phyloP scores from a whole-genome alignment of 2,888 invertebrate genomes.

The Caenorhabditis sinica region DNA sequence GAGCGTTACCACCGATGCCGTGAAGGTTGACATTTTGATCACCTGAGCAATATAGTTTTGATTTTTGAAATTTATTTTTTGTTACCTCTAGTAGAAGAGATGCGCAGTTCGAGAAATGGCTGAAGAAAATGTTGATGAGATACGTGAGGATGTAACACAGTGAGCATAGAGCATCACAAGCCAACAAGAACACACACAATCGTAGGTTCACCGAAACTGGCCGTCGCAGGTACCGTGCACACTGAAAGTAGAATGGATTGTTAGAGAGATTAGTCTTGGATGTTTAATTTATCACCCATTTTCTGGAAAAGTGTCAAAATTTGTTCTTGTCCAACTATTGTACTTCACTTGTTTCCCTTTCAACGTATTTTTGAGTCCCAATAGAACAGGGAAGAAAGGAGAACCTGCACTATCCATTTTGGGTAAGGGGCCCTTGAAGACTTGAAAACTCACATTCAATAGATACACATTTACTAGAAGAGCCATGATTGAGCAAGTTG shows the following conservation, averaged over 20 bases:
- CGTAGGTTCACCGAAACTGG: slow-evolving; percentile 81
- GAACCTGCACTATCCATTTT: too few species aligned
- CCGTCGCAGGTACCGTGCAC: slow-evolving; percentile 78
- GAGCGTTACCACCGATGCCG: slow-evolving; percentile 87
- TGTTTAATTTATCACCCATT: neutral
- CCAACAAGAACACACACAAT: slow-evolving; percentile 79
- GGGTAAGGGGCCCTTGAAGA: neutral
- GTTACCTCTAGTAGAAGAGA: slow-evolving; percentile 78
- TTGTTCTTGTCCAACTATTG: too few species aligned
- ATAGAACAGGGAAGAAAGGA: neutral
- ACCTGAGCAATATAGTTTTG: slow-evolving; percentile 67
- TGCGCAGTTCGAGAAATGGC: slow-evolving; percentile 77
- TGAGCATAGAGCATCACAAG: slow-evolving; percentile 79
- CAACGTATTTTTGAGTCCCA: neutral
- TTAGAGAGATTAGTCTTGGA: slow-evolving; percentile 8
- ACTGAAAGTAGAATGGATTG: slow-evolving; percentile 72
- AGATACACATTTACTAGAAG: slow-evolving; percentile 79
- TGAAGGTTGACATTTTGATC: slow-evolving; percentile 84
- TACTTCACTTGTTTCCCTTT: too few species aligned
- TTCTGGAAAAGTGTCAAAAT: neutral
- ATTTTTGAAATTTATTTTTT: neutral
- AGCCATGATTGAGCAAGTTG: slow-evolving; percentile 74
- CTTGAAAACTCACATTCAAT: slow-evolving; percentile 70
- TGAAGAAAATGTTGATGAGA: slow-evolving; percentile 78
- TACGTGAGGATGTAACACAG: slow-evolving; percentile 80